These are phyloP conservation scores for Myrmophylax atrothorax DNA, from an alignment of 2,113 vertebrate species.

Conservation along the genomic window DNA sequence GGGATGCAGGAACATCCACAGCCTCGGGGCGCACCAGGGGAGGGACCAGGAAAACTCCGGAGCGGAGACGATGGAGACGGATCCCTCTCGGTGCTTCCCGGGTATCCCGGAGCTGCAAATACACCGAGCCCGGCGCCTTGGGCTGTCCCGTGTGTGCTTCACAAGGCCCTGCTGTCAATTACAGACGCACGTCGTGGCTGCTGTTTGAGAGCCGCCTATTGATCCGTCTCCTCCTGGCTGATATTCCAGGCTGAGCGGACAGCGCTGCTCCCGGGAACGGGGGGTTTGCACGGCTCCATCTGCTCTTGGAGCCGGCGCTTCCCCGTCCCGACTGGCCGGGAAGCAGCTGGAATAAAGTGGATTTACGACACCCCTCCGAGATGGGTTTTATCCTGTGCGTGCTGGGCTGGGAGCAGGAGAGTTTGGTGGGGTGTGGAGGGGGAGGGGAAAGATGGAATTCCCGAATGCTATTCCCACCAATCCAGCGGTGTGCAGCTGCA, in stretches of 20 bases:
- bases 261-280: not conserved
- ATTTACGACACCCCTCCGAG: constrained; percentile 3
- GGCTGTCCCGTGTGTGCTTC: not conserved
- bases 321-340: constrained; percentile 3
- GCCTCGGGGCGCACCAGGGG: not conserved
- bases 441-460: fast-evolving
- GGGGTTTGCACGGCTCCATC: not conserved
- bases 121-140: not conserved
- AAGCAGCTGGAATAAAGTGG: constrained; percentile 71
- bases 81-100: not conserved
- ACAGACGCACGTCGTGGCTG: not conserved
- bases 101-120: not conserved
- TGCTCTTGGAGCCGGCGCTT: constrained; percentile 58
- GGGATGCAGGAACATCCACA: not conserved
- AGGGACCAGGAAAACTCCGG: not conserved
- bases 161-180: constrained; percentile 1
- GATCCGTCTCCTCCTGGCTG: not conserved
- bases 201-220: not conserved
- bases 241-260: not conserved
- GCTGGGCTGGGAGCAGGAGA: not conserved
- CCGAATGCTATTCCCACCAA: not conserved
- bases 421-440: not conserved
- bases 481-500: not conserved
- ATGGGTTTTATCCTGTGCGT: constrained; percentile 15
- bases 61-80: not conserved